Evolutionary conservation across 2,888 invertebrate species (phyloP).

Genomic region (Lathronympha strigana): DNA sequence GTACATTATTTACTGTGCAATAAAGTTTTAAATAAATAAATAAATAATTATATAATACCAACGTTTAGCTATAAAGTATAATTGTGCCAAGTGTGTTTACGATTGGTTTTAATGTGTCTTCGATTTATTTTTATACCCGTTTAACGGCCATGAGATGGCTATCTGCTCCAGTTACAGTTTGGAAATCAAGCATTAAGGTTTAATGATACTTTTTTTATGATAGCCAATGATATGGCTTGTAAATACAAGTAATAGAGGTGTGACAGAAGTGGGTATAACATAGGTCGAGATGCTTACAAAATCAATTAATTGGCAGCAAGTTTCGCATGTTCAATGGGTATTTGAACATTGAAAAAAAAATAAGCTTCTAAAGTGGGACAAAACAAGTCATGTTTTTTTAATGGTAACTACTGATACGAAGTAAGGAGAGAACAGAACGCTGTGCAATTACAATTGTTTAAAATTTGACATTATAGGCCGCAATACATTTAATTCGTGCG

Average conservation of each 20-base stretch:
- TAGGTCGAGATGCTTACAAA: background rate
- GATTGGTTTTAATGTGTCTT: slow-evolving; percentile 25
- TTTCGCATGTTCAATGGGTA: too few species aligned
- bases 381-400: too few species aligned
- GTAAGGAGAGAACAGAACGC: too few species aligned
- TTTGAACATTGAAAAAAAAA: too few species aligned
- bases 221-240: too few species aligned
- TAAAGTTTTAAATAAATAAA: background rate
- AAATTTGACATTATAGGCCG: background rate
- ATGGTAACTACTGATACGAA: too few species aligned
- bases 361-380: too few species aligned
- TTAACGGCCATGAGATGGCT: slow-evolving; percentile 29
- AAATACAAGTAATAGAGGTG: slow-evolving; percentile 17
- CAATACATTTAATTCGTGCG: background rate
- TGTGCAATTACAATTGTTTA: background rate
- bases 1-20: too few species aligned
- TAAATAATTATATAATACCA: background rate
- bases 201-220: slow-evolving; percentile 31
- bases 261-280: background rate
- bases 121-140: slow-evolving; percentile 29
- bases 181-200: slow-evolving; percentile 29
- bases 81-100: slow-evolving; percentile 20
- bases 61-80: slow-evolving; percentile 7
- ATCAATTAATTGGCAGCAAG: too few species aligned
- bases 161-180: slow-evolving; percentile 34